A percentile compares a stretch with the other conserved stretches of the same genome.
These are phyloP conservation scores for Myrmecobius fasciatus DNA, from an alignment of 2,113 vertebrate species.

Conservation along the genomic window DNA sequence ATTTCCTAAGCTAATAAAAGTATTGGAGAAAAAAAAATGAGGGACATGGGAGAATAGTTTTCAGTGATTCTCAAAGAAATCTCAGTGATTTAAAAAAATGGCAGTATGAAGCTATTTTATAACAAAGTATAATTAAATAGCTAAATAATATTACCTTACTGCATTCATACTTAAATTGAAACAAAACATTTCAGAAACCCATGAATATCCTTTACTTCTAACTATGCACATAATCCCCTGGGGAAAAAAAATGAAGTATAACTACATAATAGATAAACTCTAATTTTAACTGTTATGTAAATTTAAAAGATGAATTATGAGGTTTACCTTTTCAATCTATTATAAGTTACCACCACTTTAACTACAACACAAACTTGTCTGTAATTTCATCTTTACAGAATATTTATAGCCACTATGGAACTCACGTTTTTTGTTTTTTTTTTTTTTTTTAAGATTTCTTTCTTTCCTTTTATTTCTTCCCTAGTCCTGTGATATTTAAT, in stretches of 20 bases:
- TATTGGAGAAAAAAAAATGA: neutral
- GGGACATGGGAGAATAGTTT: neutral
- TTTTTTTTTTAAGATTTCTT: neutral
- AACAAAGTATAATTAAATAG: neutral
- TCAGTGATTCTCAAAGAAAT: neutral
- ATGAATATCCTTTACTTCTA: conserved; percentile 44
- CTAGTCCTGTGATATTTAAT: neutral
- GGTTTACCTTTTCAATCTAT: conserved; percentile 29
- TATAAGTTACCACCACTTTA: conserved; percentile 34
- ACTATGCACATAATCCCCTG: conserved; percentile 27
- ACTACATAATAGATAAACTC: conserved; percentile 3
- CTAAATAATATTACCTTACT: neutral
- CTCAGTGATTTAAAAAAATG: neutral
- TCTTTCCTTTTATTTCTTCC: neutral
- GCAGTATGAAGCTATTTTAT: neutral
- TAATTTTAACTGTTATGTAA: conserved; percentile 6
- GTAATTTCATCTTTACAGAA: conserved; percentile 17
- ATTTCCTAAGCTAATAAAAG: neutral
- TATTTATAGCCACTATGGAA: neutral
- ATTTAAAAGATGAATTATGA: conserved; percentile 31
- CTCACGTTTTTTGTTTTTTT: neutral
- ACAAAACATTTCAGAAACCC: conserved; percentile 51
- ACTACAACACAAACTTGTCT: neutral
- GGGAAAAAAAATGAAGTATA: conserved; percentile 36
- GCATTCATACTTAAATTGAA: conserved; percentile 25